Conservation (phyloP, 2,888 invertebrate species). For the Eilema depressum region DNA sequence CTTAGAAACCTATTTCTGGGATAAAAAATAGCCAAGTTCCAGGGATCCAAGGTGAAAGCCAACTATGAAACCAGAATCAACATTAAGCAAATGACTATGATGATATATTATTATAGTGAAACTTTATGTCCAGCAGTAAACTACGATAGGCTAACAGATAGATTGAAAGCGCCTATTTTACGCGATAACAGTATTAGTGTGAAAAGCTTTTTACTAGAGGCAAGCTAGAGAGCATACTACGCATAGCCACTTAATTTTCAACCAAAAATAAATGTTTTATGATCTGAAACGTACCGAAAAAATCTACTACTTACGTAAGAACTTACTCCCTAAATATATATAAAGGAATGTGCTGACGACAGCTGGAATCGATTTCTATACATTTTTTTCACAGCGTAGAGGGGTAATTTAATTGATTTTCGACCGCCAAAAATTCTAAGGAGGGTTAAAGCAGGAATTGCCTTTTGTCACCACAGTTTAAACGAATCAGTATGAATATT, state of each 20-base stretch:
- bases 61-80: too few relatives aligned
- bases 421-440: not conserved
- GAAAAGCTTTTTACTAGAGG: not conserved
- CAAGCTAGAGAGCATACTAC: not conserved
- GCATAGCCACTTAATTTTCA: not conserved
- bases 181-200: not conserved
- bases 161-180: too few relatives aligned
- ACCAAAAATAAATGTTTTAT: not conserved
- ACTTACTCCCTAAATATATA: not conserved
- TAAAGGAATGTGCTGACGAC: not conserved
- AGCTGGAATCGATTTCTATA: not conserved
- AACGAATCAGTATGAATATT: not conserved
- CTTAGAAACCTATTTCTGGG: too few relatives aligned
- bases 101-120: too few relatives aligned
- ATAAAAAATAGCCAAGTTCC: too few relatives aligned
- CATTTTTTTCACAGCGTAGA: not conserved
- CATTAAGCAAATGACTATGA: too few relatives aligned
- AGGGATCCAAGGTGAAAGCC: too few relatives aligned
- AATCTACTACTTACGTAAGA: not conserved
- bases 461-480: not conserved
- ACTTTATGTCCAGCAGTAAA: too few relatives aligned
- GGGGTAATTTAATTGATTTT: not conserved
- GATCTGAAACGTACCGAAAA: not conserved
- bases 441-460: not conserved
- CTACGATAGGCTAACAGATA: too few relatives aligned